Percentiles rank a stretch among this genome's conserved stretches.
These are phyloP conservation scores for Orycteropus afer DNA, from an alignment of 2,113 vertebrate species.

Conservation along the genomic window DNA sequence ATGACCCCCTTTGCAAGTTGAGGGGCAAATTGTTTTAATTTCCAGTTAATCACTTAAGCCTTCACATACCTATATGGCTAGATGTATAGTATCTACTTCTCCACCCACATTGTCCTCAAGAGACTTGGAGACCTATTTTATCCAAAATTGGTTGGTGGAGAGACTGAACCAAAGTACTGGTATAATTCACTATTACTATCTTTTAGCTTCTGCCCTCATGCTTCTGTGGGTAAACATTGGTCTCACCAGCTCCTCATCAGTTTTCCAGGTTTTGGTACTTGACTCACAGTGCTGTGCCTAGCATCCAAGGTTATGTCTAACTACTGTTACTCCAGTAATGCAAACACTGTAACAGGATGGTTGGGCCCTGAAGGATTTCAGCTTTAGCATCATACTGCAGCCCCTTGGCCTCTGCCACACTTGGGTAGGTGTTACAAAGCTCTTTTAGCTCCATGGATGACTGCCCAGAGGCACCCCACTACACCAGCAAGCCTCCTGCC, in stretches of 20 bases:
- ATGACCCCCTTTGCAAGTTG: background rate
- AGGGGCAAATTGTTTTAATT: background rate
- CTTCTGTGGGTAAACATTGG: background rate
- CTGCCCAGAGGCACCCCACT: too few relatives aligned
- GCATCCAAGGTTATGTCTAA: background rate
- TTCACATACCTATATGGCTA: background rate
- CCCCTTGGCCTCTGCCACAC: too few relatives aligned
- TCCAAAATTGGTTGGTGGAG: background rate
- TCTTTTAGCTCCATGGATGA: too few relatives aligned
- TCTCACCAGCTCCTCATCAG: background rate
- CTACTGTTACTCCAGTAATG: background rate
- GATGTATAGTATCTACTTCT: background rate
- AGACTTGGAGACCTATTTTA: background rate
- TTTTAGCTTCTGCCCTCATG: background rate
- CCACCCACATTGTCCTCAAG: background rate
- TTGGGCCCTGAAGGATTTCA: background rate
- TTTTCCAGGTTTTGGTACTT: background rate
- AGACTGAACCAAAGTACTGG: background rate
- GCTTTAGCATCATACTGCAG: conserved; percentile 28
- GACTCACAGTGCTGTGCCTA: background rate
- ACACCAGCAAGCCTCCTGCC: too few relatives aligned
- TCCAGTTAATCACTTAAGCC: background rate
- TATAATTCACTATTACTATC: background rate
- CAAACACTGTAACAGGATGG: background rate
- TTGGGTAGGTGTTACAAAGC: too few relatives aligned